These are phyloP conservation scores for Drosophila infuscata DNA, from an alignment of 2,888 invertebrate species.

Conservation along the genomic window DNA sequence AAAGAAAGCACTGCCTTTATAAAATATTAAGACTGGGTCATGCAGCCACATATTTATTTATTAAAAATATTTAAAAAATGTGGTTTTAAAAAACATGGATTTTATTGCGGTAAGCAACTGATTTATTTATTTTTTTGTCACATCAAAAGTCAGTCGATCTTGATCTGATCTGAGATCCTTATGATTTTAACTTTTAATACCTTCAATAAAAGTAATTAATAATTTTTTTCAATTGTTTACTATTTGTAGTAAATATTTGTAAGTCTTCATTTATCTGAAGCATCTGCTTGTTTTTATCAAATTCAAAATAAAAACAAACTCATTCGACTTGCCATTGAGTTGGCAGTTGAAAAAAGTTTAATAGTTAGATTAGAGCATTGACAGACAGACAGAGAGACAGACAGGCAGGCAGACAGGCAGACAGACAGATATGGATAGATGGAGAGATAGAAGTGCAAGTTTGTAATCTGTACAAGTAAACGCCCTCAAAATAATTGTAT, in stretches of 20 bases:
- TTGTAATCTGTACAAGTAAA: slow-evolving; percentile 49
- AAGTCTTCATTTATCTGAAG: neutral
- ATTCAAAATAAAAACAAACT: neutral
- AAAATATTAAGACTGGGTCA: neutral
- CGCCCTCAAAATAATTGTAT: slow-evolving; percentile 34
- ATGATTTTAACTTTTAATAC: neutral
- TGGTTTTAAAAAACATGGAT: neutral
- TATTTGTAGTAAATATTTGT: neutral
- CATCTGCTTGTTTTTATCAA: slow-evolving; percentile 8
- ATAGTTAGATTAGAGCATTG: slow-evolving; percentile 29
- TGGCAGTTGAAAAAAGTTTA: slow-evolving; percentile 34
- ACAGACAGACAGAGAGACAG: slow-evolving; percentile 1
- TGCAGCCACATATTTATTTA: neutral
- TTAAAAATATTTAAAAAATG: neutral
- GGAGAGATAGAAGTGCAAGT: slow-evolving; percentile 35
- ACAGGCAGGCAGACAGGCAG: slow-evolving; percentile 23
- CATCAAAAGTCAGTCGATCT: neutral
- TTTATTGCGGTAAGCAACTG: neutral
- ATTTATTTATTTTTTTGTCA: neutral
- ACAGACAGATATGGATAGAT: slow-evolving; percentile 22
- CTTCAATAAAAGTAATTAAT: neutral
- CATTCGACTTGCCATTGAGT: slow-evolving; percentile 25
- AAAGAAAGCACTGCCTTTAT: neutral
- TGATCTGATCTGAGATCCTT: neutral
- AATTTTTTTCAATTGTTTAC: neutral